Percentiles rank a stretch among this genome's conserved stretches.
phyloP scores from a whole-genome alignment of 2,888 invertebrate species.

The Orchesellides sinensis region DNA sequence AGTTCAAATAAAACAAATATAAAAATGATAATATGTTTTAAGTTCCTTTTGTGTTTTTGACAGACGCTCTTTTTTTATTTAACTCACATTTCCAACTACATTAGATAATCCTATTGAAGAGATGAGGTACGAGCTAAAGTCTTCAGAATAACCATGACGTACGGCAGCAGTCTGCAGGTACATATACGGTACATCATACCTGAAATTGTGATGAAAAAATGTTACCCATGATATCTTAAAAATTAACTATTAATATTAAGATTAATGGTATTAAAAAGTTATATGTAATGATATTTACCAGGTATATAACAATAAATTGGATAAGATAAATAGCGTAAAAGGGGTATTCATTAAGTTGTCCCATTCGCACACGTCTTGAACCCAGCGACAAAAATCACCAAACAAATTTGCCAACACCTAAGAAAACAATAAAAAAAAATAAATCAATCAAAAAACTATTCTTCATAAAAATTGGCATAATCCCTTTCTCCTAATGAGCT shows the following conservation, averaged over 20 bases:
- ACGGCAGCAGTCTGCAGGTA: constrained; percentile 92
- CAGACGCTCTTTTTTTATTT: too few species aligned
- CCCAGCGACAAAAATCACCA: constrained; percentile 82
- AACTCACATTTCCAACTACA: constrained; percentile 90
- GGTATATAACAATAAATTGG: constrained; percentile 92
- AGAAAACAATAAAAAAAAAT: constrained; percentile 47
- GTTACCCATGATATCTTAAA: neutral
- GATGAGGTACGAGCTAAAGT: constrained; percentile 87
- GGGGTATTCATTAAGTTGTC: constrained; percentile 88
- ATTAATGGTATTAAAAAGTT: neutral
- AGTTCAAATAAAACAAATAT: constrained; percentile 52
- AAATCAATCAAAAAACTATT: too few species aligned
- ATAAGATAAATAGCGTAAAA: constrained; percentile 88
- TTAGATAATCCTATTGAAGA: constrained; percentile 93
- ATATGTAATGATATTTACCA: constrained; percentile 80
- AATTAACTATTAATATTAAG: neutral
- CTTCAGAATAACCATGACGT: constrained; percentile 83
- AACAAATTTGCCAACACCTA: constrained; percentile 86
- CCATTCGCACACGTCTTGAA: constrained; percentile 80
- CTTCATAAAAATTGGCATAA: neutral
- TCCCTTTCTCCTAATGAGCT: neutral
- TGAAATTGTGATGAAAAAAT: constrained; percentile 26
- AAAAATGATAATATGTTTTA: neutral
- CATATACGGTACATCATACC: constrained; percentile 95
- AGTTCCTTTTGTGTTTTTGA: neutral